Evolutionary conservation across 2,888 invertebrate genomes (phyloP), one percentile per base, ranked within the genome.

Genomic region (Sthenelais limicola): DNA sequence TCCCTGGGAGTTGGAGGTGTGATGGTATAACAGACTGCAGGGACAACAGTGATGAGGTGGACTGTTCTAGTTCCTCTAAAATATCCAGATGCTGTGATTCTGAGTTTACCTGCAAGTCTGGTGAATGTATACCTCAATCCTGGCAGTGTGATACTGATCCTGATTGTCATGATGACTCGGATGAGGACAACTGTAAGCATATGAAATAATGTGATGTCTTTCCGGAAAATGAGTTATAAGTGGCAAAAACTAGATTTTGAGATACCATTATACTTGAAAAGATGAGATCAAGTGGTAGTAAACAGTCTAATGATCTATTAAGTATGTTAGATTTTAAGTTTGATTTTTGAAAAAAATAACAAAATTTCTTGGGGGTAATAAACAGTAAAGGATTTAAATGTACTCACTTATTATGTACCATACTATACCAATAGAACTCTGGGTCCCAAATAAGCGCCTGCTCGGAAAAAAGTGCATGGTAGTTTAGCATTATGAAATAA

Each of bases 121-220:
- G 62, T 38, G 94, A 95, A 5, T 88, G 88, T 74, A 86, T 88
- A 72, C 83, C 84, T 56, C 94, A 94, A 0, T 92, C 93, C 78
- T 89, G 94, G 77, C 92, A 92, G 81, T 97, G 97, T 87, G 93
- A 94, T 78, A 94, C 95, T 0, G 91, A 92, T 67, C 87, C 90
- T 28, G 95, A 97, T 81, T 97, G 96, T 83, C 88, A 91, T 0
- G 96, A 97, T 88, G 92, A 92, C 78, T 94, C 94, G 82, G 96
- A 97, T 86, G 97, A 97, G 88, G 88, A 91, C 15, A 35, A 66
- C n/a, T 79, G 79, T 68, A 62, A 62, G 62, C 43, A 38, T 24
- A 7, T 5, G 7, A 51, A 12, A 7, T 51, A 9, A 7, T 43
- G 18, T n/a, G n/a, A n/a, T n/a, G n/a, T n/a, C 15, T 9, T 12